A percentile compares a stretch with the other conserved stretches of the same genome.
phyloP scores from a whole-genome alignment of 2,113 vertebrate species.

The Riparia riparia region DNA sequence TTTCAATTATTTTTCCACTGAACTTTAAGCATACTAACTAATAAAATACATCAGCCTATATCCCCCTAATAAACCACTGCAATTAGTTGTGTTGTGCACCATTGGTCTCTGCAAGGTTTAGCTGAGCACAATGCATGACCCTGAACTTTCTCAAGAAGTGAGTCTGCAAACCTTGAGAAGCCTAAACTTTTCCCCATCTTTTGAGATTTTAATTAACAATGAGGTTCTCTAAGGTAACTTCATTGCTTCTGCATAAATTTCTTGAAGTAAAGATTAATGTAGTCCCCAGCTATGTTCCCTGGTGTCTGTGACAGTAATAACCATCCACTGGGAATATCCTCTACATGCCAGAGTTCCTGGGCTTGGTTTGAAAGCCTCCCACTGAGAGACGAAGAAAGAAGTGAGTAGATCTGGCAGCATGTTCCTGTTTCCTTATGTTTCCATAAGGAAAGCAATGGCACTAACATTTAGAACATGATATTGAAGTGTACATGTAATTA shows the following conservation, averaged over 20 bases:
- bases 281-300: not conserved
- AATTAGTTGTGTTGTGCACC: not conserved
- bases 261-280: not conserved
- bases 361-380: not conserved
- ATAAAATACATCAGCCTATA: not conserved
- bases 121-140: not conserved
- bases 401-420: not conserved
- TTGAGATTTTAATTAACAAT: not conserved
- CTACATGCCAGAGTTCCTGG: rapidly evolving
- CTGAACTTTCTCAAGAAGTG: not conserved
- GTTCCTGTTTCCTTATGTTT: not conserved
- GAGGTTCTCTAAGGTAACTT: not conserved
- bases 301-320: not conserved
- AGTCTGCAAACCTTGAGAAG: not conserved
- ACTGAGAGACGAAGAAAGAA: not conserved
- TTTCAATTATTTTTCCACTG: not conserved
- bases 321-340: not conserved
- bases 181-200: not conserved
- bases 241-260: not conserved
- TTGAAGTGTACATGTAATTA: not conserved
- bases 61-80: not conserved
- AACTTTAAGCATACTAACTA: not conserved
- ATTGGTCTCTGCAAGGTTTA: not conserved
- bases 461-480: not conserved
- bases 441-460: not conserved